These are phyloP conservation scores for Rhynchonycteris naso DNA, from an alignment of 2,797 vertebrate species.

Conservation along the genomic window DNA sequence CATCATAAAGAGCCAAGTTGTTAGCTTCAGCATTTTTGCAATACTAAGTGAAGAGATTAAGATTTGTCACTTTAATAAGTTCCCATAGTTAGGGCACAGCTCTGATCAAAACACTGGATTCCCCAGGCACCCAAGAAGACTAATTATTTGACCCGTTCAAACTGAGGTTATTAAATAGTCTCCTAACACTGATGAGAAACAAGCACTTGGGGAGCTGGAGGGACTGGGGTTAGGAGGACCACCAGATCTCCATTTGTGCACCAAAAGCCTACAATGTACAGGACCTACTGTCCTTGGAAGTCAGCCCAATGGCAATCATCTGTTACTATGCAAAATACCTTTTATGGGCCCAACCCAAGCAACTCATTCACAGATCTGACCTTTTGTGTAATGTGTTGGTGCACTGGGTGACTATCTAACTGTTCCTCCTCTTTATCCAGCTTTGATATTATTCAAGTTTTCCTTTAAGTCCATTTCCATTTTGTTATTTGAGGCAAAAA, in stretches of 20 bases:
- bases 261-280: background rate
- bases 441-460: background rate
- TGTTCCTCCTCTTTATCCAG: background rate
- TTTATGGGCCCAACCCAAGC: background rate
- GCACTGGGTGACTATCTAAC: background rate
- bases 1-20: background rate
- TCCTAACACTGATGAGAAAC: background rate
- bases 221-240: background rate
- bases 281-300: background rate
- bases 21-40: background rate
- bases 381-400: background rate
- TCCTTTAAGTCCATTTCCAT: background rate
- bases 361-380: background rate
- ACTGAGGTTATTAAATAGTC: slow-evolving; percentile 30
- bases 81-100: background rate
- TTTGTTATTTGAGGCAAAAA: background rate
- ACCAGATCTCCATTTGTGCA: background rate
- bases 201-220: background rate
- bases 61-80: background rate
- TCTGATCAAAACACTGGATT: background rate
- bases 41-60: background rate
- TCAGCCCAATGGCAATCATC: background rate
- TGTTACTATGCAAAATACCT: background rate
- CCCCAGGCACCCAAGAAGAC: background rate
- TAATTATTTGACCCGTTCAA: background rate